Base-by-base conservation (phyloP, 2,797 vertebrate species). In the Selene dorsalis region DNA sequence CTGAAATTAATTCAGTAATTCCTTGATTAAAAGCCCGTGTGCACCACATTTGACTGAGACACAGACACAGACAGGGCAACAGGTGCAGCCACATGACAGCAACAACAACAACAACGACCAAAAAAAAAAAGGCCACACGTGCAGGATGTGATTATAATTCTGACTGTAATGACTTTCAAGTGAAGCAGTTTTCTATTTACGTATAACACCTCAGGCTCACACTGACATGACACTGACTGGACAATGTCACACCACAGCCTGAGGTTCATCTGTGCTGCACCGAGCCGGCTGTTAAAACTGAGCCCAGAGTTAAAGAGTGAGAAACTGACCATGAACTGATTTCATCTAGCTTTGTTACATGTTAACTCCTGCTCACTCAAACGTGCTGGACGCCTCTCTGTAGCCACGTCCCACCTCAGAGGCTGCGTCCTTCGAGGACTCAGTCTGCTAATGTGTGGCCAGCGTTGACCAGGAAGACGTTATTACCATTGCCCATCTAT, bases 201-300 rank as follows among this genome's bases (percentile, higher is more conserved):
- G 28, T 75, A 69, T 57, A 74, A 88, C 79, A 60, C 75, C 69
- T 73, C 45, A 22, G 66, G 52, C 76, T 69, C n/a, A 59, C 48
- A 53, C 73, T 65, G 72, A 72, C 75, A 62, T 65, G 72, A 72
- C 75, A 62, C 47, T 18, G 48, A 66, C 48, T 47, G 63, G 28
- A 67, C 55, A 77, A 75, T 55, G 66, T 75, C 73, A 73, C 61
- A 13, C 55, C 73, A 30, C 43, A 17, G 59, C 55, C 55, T 14
- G 0, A 18, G 35, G 41, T 56, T 81, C 30, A 78, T 59, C 65
- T 71, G 60, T 39, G 12, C 47, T 55, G n/a, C 32, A 52, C 38
- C 16, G 32, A 63, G 50, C 45, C 47, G 3, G 22, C 48, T 35
- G 22, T 2, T 1, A 35, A 35, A 24, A 0, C 28, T 18, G 18